phyloP scores from a whole-genome alignment of 2,113 vertebrate genomes.

The Gambusia affinis region DNA sequence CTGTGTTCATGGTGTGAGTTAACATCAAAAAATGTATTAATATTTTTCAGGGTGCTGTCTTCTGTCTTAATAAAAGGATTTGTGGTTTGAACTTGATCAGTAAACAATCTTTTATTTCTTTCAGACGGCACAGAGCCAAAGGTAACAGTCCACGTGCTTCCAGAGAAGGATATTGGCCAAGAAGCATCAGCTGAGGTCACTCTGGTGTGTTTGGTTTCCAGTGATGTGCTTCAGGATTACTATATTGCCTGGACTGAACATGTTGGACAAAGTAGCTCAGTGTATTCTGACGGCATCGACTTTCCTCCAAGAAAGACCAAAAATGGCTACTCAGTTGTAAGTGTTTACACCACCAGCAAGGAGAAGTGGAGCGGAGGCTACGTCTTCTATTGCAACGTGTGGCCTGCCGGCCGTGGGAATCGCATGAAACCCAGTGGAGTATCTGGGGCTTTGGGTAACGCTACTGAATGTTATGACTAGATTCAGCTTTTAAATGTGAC shows the following conservation, averaged over 20 bases:
- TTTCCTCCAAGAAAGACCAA: not conserved
- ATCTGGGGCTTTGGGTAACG: not conserved
- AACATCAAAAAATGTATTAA: too few relatives aligned
- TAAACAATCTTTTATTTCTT: not conserved
- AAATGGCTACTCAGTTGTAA: not conserved
- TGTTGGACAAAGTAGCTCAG: fast-evolving
- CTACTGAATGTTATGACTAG: not conserved
- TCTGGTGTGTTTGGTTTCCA: conserved; percentile 49
- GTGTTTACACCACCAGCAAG: conserved; percentile 30
- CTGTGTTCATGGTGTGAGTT: too few relatives aligned
- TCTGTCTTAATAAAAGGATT: too few relatives aligned
- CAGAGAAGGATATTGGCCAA: not conserved
- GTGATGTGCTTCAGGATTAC: not conserved
- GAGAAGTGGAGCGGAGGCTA: fast-evolving
- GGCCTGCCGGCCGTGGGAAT: fast-evolving
- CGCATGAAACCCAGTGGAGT: fast-evolving
- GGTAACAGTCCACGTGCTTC: conserved; percentile 2
- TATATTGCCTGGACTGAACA: conserved; percentile 26
- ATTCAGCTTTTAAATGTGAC: not conserved
- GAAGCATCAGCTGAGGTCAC: conserved; percentile 12
- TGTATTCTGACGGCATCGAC: not conserved
- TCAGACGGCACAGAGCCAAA: not conserved
- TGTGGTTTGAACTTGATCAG: not conserved
- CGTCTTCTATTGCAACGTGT: not conserved
- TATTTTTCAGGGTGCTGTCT: too few relatives aligned